A percentile compares a stretch with the other conserved stretches of the same genome.
These are phyloP conservation scores for Ophion obscuratus DNA, from an alignment of 2,888 invertebrate species.

Conservation along the genomic window DNA sequence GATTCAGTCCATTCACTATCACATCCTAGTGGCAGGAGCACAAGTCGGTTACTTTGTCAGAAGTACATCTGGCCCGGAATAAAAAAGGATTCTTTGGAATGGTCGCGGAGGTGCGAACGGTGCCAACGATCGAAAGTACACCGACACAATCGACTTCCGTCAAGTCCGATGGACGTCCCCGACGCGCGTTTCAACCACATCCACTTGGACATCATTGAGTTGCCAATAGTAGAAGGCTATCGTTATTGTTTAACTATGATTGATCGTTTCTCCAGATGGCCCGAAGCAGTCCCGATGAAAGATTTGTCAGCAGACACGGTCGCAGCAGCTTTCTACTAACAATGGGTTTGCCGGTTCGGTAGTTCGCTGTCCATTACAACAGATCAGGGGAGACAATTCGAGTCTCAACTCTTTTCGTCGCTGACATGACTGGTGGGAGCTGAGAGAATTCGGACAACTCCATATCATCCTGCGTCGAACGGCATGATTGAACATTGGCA, in stretches of 20 bases:
- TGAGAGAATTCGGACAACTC: constrained; percentile 67
- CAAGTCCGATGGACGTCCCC: constrained; percentile 53
- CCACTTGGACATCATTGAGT: constrained; percentile 83
- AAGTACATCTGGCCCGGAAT: constrained; percentile 13
- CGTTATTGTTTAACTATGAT: constrained; percentile 79
- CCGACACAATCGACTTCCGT: constrained; percentile 31
- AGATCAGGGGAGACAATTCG: constrained; percentile 79
- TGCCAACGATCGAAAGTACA: constrained; percentile 63
- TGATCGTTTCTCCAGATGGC: constrained; percentile 72
- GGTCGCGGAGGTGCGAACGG: background rate
- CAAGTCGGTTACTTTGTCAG: background rate
- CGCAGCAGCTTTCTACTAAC: constrained; percentile 67
- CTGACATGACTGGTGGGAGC: constrained; percentile 67
- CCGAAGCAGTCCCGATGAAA: constrained; percentile 38
- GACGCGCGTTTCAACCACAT: constrained; percentile 79
- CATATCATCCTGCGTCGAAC: constrained; percentile 80
- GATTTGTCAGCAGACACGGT: constrained; percentile 70
- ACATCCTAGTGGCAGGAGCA: constrained; percentile 24
- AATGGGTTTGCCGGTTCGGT: constrained; percentile 83
- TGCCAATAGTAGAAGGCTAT: constrained; percentile 75
- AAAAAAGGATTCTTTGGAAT: constrained; percentile 9
- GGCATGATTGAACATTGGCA: constrained; percentile 65
- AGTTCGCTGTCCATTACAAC: constrained; percentile 77
- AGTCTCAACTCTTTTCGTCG: constrained; percentile 70
- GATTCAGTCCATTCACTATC: constrained; percentile 12